Conservation (phyloP, 37 sponge, comb jelly and placozoan species). For the Cliona cf. orientalis region DNA sequence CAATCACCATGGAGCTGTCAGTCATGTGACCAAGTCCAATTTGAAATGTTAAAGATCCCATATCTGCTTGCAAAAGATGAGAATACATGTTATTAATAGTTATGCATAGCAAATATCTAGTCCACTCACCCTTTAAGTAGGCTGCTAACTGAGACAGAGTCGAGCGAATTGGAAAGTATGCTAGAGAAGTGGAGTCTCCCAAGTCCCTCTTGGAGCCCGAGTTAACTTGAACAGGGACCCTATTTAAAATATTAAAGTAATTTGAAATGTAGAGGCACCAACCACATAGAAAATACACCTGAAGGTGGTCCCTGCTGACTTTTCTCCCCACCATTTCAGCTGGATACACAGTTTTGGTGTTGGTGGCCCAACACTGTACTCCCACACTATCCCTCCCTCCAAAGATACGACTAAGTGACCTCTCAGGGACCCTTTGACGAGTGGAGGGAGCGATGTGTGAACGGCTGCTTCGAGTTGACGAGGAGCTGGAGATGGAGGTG, state of each 20-base stretch:
- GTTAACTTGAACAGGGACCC: too few species aligned
- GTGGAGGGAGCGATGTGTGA: constrained; percentile 74
- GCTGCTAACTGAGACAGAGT: constrained; percentile 23
- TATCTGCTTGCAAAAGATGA: constrained; percentile 62
- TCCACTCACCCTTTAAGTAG: constrained; percentile 47
- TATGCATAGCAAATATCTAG: neutral
- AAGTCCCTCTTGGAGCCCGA: too few species aligned
- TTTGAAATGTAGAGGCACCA: constrained; percentile 1
- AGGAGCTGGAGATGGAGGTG: neutral
- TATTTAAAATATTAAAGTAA: too few species aligned
- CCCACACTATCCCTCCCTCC: constrained; percentile 49
- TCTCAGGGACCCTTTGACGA: constrained; percentile 48
- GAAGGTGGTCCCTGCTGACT: constrained; percentile 58
- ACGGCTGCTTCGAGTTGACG: constrained; percentile 39
- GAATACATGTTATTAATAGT: neutral
- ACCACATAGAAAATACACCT: constrained; percentile 29
- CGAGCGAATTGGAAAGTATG: constrained; percentile 21
- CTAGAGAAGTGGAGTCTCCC: constrained; percentile 23
- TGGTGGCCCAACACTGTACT: constrained; percentile 65
- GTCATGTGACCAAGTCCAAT: constrained; percentile 70
- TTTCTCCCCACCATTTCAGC: constrained; percentile 87
- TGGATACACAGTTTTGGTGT: constrained; percentile 51
- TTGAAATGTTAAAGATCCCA: constrained; percentile 59
- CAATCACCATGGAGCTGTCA: constrained; percentile 66
- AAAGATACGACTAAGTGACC: constrained; percentile 55